Evolutionary conservation across 2,888 invertebrate genomes (phyloP), one percentile per base, ranked within the genome.

Genomic region (Eupeodes luniger): DNA sequence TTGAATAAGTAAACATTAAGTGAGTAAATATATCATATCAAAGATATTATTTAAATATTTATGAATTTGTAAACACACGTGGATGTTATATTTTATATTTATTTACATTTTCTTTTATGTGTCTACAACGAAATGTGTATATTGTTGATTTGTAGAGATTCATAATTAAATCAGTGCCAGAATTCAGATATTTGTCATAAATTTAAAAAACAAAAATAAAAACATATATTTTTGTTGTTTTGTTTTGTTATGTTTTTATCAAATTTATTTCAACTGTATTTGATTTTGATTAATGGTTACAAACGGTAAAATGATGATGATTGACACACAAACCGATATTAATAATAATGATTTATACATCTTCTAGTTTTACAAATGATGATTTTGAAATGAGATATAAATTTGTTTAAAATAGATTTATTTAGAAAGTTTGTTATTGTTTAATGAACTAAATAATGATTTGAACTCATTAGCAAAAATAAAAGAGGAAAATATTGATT

Each of bases 341-440:
- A 6, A 34, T 12, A 34, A 44, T 12, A 59, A 14, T 57, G 19
- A 36, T 34, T 11, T 57, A 5, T 55, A 55, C 55, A 57, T 27
- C 27, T 57, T 34, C 7, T 59, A 9, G 7, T 59, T 59, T 59
- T 14, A 5, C 34, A 9, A 36, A 36, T 14, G 7, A 36, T 59
- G 34, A 34, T n/a, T 14, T 34, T 57, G 27, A 27, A 10, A 47
- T 1, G n/a, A 12, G 5, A n/a, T 9, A 40, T 40, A n/a, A 36
- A 40, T 40, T 40, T 16, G 44, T 44, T 64, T 44, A 7, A 12
- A 64, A 64, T 19, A 1, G 49, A 66, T 49, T 14, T 27, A 47
- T 66, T 66, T 66, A 49, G 66, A 66, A 66, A 66, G 66, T 66
- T 66, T 0, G 19, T 66, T 27, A 6, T 4, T 14, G 66, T 47